Percentiles rank a stretch among this genome's conserved stretches.
phyloP scores from a whole-genome alignment of 2,888 invertebrate species.

The Neocrepidodera transversa region DNA sequence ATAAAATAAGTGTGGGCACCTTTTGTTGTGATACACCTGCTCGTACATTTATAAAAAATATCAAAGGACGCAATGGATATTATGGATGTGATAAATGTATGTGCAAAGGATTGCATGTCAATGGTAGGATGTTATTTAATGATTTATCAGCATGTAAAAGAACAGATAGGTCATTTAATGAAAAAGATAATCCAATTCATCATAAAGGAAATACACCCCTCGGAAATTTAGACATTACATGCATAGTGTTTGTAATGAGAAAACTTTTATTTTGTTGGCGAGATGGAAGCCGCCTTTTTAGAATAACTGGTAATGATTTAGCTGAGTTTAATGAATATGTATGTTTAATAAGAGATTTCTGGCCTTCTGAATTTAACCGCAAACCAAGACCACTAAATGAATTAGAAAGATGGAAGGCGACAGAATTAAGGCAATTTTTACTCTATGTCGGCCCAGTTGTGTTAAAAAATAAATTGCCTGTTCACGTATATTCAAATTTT shows the following conservation, averaged over 20 bases:
- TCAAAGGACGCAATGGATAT: slow-evolving; percentile 40
- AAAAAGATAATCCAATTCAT: slow-evolving; percentile 22
- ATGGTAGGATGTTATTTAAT: slow-evolving; percentile 28
- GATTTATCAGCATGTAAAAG: slow-evolving; percentile 3
- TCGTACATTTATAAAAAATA: slow-evolving; percentile 35
- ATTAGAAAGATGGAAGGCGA: slow-evolving; percentile 43
- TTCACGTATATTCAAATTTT: slow-evolving; percentile 33
- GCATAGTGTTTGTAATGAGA: slow-evolving; percentile 40
- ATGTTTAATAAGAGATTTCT: slow-evolving; percentile 16
- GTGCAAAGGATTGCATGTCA: slow-evolving; percentile 27
- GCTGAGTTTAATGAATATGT: slow-evolving; percentile 13
- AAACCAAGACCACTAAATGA: slow-evolving; percentile 42
- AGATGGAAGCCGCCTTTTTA: slow-evolving; percentile 34
- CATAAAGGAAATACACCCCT: slow-evolving; percentile 36
- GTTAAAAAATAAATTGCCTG: slow-evolving; percentile 34
- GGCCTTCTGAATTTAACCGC: slow-evolving; percentile 45
- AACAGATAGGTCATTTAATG: slow-evolving; percentile 38
- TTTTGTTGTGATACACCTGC: slow-evolving; percentile 41
- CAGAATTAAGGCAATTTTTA: slow-evolving; percentile 43
- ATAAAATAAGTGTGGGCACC: slow-evolving; percentile 22
- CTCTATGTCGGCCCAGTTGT: slow-evolving; percentile 38
- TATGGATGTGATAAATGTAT: slow-evolving; percentile 27
- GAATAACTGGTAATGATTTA: slow-evolving; percentile 21
- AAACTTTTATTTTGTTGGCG: slow-evolving; percentile 41
- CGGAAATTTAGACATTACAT: slow-evolving; percentile 35